phyloP scores from a whole-genome alignment of 2,888 invertebrate species.

The Himalopsyche kuldschensis region DNA sequence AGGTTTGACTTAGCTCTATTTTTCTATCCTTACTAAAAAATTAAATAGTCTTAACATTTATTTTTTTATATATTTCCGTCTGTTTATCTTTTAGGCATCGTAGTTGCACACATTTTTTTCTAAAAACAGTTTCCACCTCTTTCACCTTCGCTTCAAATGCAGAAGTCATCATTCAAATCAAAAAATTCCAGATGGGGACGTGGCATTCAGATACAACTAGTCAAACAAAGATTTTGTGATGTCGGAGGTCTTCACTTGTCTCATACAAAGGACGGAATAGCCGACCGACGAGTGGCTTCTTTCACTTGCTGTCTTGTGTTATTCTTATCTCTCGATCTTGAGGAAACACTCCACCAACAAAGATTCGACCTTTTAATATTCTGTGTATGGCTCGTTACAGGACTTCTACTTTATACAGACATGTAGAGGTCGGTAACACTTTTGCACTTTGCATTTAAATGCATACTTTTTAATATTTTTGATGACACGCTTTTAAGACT shows the following conservation, averaged over 20 bases:
- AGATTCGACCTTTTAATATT: slow-evolving; percentile 23
- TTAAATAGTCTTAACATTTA: too few relatives aligned
- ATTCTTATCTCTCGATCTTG: slow-evolving; percentile 14
- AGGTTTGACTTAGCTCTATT: too few relatives aligned
- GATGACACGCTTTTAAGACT: neutral
- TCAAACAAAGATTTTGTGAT: neutral
- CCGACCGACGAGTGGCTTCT: neutral
- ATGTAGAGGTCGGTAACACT: neutral
- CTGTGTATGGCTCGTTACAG: neutral
- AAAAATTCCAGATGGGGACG: neutral
- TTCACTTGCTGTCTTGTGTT: neutral
- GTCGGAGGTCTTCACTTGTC: neutral
- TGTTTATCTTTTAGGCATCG: too few relatives aligned
- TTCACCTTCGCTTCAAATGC: neutral
- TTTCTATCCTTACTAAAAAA: too few relatives aligned
- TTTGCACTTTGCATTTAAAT: too few relatives aligned
- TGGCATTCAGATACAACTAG: neutral
- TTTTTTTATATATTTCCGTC: too few relatives aligned
- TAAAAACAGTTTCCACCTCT: neutral
- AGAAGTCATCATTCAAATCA: neutral
- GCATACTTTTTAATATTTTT: neutral
- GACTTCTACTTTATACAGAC: neutral
- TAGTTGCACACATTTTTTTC: neutral
- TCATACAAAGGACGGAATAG: neutral
- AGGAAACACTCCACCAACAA: neutral